These are phyloP conservation scores for Timema cristinae DNA, from an alignment of 2,888 invertebrate genomes.

Conservation along the genomic window DNA sequence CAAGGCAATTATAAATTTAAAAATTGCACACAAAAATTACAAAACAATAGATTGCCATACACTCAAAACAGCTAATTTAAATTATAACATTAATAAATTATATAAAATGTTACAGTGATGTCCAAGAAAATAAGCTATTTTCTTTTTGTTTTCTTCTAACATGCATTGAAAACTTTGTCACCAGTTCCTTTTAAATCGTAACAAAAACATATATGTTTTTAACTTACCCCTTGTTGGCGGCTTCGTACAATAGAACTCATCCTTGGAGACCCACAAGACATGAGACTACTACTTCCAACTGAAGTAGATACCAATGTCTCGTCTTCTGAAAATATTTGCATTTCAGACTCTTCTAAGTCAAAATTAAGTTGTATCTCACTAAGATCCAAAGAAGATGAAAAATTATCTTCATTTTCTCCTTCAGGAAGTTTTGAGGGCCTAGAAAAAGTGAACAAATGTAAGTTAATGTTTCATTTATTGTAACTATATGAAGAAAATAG, in stretches of 20 bases:
- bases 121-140: too few species aligned
- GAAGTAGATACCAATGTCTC: constrained; percentile 56
- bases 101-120: too few species aligned
- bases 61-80: too few species aligned
- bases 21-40: too few species aligned
- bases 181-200: too few species aligned
- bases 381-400: constrained; percentile 58
- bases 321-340: constrained; percentile 86
- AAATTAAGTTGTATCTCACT: constrained; percentile 82
- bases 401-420: constrained; percentile 39
- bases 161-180: too few species aligned
- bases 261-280: constrained; percentile 26
- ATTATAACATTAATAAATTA: too few species aligned
- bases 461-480: too few species aligned
- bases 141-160: too few species aligned
- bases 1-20: too few species aligned
- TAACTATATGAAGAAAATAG: too few species aligned
- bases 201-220: background rate
- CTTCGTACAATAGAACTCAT: background rate
- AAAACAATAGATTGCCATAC: too few species aligned
- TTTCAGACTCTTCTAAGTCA: constrained; percentile 79
- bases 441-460: background rate
- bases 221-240: constrained; percentile 9
- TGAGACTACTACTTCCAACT: constrained; percentile 32
- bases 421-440: constrained; percentile 38